A percentile compares a stretch with the other conserved stretches of the same genome.
Evolutionary conservation across 2,113 vertebrate genomes (phyloP).

Genomic region (Tachuris rubrigastra): DNA sequence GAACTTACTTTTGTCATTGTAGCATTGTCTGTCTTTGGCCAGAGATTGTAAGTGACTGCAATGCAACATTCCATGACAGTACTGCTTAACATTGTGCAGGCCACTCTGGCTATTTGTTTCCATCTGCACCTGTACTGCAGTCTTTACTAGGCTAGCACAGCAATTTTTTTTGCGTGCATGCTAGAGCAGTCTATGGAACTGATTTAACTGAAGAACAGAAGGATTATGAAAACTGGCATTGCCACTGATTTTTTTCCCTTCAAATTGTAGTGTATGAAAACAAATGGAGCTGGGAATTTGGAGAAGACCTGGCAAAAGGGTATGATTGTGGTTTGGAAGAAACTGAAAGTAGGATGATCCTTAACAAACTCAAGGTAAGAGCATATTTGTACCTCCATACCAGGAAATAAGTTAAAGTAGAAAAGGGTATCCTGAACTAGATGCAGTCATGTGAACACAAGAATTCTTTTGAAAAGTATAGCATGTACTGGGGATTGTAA

Average conservation of each 20-base stretch:
- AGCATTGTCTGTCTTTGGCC: background rate
- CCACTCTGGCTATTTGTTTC: background rate
- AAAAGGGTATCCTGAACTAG: background rate
- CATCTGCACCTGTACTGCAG: background rate
- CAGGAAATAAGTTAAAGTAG: background rate
- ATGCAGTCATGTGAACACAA: background rate
- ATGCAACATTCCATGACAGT: background rate
- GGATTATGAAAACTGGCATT: background rate
- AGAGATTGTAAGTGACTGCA: background rate
- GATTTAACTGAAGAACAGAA: background rate
- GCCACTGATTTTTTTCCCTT: background rate
- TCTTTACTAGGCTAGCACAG: background rate
- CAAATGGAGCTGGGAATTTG: background rate
- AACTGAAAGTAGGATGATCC: background rate
- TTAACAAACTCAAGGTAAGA: background rate
- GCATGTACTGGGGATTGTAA: background rate
- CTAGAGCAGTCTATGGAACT: background rate
- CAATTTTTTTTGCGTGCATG: background rate
- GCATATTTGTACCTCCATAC: background rate
- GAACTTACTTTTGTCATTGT: background rate
- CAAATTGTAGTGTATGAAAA: background rate
- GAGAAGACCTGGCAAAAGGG: background rate
- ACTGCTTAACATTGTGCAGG: background rate
- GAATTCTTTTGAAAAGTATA: background rate
- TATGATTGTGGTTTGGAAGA: background rate